These are phyloP conservation scores for Ranitomeya imitator DNA, from an alignment of 2,113 vertebrate species.

Conservation along the genomic window DNA sequence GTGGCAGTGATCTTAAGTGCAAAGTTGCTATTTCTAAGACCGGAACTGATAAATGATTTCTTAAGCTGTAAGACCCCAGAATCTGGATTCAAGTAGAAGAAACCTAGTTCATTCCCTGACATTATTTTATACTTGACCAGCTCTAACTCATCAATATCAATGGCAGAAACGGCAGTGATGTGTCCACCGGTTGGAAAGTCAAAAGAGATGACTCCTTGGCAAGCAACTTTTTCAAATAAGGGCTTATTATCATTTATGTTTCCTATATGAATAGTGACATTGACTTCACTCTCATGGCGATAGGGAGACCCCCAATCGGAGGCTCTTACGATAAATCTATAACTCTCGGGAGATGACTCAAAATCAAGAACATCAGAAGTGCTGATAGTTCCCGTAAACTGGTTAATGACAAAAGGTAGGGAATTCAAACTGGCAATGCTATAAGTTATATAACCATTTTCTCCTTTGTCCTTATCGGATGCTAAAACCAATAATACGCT, in stretches of 20 bases:
- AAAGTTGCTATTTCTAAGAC: conserved; percentile 81
- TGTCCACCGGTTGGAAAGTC: conserved; percentile 88
- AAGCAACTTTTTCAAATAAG: conserved; percentile 92
- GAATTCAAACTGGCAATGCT: conserved; percentile 87
- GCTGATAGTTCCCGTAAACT: conserved; percentile 91
- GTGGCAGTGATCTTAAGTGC: conserved; percentile 92
- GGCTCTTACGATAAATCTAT: conserved; percentile 89
- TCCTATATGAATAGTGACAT: conserved; percentile 87
- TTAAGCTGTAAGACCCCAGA: conserved; percentile 89
- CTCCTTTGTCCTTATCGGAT: conserved; percentile 86
- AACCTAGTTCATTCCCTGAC: conserved; percentile 89
- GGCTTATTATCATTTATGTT: conserved; percentile 96
- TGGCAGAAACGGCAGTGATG: conserved; percentile 93
- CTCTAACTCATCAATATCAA: conserved; percentile 93
- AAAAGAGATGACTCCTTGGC: conserved; percentile 87
- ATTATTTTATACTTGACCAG: conserved; percentile 96
- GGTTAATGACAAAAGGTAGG: conserved; percentile 90
- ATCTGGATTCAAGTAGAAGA: conserved; percentile 93
- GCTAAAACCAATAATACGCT: conserved; percentile 83
- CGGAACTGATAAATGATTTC: conserved; percentile 78
- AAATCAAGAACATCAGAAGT: conserved; percentile 91
- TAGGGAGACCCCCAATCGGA: conserved; percentile 98
- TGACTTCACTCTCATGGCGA: conserved; percentile 91
- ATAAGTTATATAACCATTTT: conserved; percentile 97
- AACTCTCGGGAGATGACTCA: conserved; percentile 89